Evolutionary conservation across 2,797 vertebrate species (phyloP).

Genomic region (Manis javanica): DNA sequence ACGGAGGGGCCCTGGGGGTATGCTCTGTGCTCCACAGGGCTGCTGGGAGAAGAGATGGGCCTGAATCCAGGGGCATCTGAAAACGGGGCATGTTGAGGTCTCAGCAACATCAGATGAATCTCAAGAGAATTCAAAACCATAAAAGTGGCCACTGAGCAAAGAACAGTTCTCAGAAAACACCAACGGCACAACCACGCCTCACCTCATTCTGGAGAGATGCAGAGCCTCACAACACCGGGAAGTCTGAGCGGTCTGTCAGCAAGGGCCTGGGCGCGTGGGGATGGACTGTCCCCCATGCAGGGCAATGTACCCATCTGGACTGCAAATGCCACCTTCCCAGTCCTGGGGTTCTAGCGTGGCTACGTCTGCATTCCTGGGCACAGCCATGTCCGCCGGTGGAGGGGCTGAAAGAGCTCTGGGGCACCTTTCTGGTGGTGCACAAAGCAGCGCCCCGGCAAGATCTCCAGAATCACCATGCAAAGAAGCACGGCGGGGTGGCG

Average conservation of each 20-base stretch:
- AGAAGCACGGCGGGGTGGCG: rapidly evolving
- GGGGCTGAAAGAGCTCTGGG: not conserved
- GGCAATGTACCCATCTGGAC: not conserved
- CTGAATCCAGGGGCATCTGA: not conserved
- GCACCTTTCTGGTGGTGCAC: not conserved
- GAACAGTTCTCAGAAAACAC: not conserved
- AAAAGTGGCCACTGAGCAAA: rapidly evolving
- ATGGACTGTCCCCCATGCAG: not conserved
- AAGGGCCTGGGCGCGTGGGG: rapidly evolving
- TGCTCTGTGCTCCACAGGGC: not conserved
- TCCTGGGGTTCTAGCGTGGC: no score
- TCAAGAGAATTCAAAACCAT: not conserved
- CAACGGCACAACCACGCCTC: rapidly evolving
- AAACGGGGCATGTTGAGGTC: not conserved
- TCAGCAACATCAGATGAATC: not conserved
- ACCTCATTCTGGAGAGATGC: not conserved
- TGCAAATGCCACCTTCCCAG: not conserved
- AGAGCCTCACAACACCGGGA: not conserved
- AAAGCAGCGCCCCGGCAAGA: not conserved
- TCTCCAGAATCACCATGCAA: not conserved
- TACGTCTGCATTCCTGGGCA: rapidly evolving
- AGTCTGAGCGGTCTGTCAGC: not conserved
- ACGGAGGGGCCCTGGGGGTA: not conserved
- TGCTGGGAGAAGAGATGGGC: not conserved
- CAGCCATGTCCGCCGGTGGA: rapidly evolving